A percentile compares a stretch with the other conserved stretches of the same genome.
phyloP scores from a whole-genome alignment of 1,140 invertebrate species.

The Vollenhovia emeryi region DNA sequence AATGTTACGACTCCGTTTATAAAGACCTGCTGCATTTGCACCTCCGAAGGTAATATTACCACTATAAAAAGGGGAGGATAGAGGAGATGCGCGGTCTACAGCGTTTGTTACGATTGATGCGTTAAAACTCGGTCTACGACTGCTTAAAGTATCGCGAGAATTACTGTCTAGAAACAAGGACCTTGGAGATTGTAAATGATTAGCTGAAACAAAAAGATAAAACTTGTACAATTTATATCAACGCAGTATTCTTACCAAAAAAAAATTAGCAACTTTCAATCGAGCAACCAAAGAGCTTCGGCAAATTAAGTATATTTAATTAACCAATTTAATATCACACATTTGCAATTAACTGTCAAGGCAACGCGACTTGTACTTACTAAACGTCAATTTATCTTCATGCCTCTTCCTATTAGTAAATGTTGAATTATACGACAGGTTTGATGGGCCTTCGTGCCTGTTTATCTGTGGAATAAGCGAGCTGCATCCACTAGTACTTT shows the following conservation, averaged over 20 bases:
- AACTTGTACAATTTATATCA: neutral
- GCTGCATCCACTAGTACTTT: conserved; percentile 86
- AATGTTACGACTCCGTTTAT: conserved; percentile 84
- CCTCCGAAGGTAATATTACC: conserved; percentile 94
- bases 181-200: conserved; percentile 80
- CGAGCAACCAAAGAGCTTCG: neutral
- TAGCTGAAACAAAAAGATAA: conserved; percentile 69
- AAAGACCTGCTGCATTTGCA: conserved; percentile 87
- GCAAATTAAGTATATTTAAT: neutral
- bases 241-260: neutral
- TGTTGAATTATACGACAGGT: conserved; percentile 73
- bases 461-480: conserved; percentile 85
- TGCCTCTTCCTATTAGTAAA: conserved; percentile 79
- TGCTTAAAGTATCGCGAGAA: conserved; percentile 82
- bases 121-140: conserved; percentile 86
- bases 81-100: conserved; percentile 73
- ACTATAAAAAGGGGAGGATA: conserved; percentile 91
- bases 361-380: conserved; percentile 69
- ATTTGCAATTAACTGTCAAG: neutral
- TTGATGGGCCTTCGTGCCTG: conserved; percentile 79
- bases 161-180: conserved; percentile 80
- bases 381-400: conserved; percentile 80
- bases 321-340: neutral
- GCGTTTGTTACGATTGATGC: conserved; percentile 84
- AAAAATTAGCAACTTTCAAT: neutral